Conservation (phyloP, 2,888 invertebrate genomes). For the Pyrocoelia pectoralis region DNA sequence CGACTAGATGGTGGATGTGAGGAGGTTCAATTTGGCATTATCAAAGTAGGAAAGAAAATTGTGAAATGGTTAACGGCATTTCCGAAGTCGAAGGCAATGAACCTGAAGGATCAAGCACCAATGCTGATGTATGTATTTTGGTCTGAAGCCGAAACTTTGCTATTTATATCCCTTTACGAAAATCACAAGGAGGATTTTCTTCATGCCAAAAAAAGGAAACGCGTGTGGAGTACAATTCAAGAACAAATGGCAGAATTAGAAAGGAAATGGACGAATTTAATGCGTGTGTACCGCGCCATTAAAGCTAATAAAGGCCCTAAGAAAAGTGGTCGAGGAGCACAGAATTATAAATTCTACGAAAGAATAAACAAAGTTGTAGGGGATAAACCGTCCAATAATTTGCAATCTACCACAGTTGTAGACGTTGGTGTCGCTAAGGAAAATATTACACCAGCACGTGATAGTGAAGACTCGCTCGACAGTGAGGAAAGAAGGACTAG, state of each 20-base stretch:
- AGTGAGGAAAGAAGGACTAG: neutral
- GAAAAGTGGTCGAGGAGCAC: slow-evolving; percentile 3
- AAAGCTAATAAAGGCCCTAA: slow-evolving; percentile 7
- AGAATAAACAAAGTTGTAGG: neutral
- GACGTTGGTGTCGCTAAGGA: neutral
- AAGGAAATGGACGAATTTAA: neutral
- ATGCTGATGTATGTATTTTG: too few relatives aligned
- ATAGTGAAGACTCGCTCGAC: neutral
- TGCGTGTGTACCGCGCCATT: neutral
- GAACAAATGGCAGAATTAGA: neutral
- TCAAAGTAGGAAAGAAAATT: too few relatives aligned
- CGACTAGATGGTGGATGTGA: too few relatives aligned
- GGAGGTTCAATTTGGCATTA: too few relatives aligned
- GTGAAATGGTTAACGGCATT: too few relatives aligned
- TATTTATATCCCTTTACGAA: too few relatives aligned
- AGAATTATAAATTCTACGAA: neutral
- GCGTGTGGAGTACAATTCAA: neutral
- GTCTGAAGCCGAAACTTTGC: too few relatives aligned
- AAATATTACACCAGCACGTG: neutral
- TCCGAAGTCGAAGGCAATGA: too few relatives aligned
- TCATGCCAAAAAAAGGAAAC: too few relatives aligned
- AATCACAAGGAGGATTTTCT: too few relatives aligned
- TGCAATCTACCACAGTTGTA: neutral
- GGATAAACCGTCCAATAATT: slow-evolving; percentile 4
- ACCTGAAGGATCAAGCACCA: too few relatives aligned